These are phyloP conservation scores for Atlantisia rogersi DNA, from an alignment of 2,113 vertebrate species.

Conservation along the genomic window DNA sequence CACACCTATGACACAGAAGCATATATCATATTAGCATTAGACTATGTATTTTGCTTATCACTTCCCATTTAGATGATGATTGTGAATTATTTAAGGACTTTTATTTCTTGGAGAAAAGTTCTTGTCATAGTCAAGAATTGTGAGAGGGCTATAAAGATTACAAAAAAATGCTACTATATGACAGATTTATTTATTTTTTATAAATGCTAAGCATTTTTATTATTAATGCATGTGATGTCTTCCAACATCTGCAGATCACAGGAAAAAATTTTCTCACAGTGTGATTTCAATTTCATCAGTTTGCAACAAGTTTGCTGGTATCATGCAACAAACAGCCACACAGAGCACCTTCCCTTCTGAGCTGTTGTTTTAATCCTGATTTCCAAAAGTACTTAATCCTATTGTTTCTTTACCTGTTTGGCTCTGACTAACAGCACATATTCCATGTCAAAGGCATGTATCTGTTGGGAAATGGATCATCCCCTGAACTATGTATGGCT, in stretches of 20 bases:
- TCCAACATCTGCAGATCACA: neutral
- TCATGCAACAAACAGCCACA: neutral
- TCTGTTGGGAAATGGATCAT: neutral
- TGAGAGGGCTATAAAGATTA: neutral
- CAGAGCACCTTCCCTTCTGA: rapidly evolving
- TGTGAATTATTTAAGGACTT: neutral
- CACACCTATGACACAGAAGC: neutral
- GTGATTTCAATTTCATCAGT: neutral
- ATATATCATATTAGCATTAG: neutral
- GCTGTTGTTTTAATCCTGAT: neutral
- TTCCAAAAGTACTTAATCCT: neutral
- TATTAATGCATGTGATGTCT: neutral
- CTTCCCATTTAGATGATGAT: neutral
- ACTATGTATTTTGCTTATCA: neutral
- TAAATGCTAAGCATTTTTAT: neutral
- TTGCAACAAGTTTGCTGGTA: neutral
- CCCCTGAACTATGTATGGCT: neutral
- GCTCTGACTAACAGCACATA: neutral
- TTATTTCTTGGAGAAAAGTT: neutral
- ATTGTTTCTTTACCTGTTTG: neutral
- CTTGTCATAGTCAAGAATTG: neutral
- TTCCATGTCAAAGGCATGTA: neutral
- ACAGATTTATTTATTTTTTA: neutral
- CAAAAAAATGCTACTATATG: neutral
- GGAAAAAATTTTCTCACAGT: neutral